These are phyloP conservation scores for Rhynchonycteris naso DNA, from an alignment of 2,797 vertebrate genomes.

Conservation along the genomic window DNA sequence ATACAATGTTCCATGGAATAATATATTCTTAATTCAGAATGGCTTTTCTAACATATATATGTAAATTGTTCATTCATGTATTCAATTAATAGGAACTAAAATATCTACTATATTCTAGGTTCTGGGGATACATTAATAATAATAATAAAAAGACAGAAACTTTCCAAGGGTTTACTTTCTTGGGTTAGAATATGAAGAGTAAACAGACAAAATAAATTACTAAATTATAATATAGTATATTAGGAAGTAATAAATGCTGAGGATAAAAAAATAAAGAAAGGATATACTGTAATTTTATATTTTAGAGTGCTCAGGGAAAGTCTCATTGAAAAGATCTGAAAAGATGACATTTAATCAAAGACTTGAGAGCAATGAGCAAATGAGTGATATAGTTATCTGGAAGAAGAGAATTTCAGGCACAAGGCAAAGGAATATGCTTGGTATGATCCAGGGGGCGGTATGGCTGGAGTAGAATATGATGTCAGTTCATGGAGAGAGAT, in stretches of 20 bases:
- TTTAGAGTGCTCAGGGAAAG: background rate
- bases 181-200: background rate
- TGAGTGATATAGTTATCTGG: background rate
- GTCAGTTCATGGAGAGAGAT: background rate
- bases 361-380: background rate
- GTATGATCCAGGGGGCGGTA: background rate
- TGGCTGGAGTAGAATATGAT: background rate
- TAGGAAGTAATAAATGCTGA: background rate
- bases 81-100: background rate
- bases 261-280: background rate
- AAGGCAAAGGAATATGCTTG: background rate
- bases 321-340: background rate
- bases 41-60: background rate
- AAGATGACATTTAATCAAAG: background rate
- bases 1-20: background rate
- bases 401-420: background rate
- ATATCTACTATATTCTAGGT: background rate
- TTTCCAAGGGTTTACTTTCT: background rate
- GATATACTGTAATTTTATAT: background rate
- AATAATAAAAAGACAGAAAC: background rate
- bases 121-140: background rate
- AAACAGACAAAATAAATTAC: background rate
- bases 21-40: background rate
- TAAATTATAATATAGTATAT: background rate
- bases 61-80: background rate